Base-by-base conservation (phyloP, 2,113 vertebrate genomes). In the Marmota flaviventris region DNA sequence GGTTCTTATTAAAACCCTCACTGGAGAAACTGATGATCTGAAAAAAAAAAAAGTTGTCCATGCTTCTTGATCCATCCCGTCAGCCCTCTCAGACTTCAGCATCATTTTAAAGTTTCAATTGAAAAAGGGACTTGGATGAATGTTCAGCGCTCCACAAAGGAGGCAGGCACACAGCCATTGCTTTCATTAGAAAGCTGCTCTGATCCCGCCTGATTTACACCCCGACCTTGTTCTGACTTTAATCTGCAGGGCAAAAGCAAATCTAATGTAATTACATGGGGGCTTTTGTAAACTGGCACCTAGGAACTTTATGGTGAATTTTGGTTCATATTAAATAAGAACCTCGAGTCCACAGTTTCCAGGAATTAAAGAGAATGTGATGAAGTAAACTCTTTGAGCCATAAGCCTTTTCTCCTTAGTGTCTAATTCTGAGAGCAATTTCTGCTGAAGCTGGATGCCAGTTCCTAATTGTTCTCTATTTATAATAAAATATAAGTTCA, bases 301-400 rank as follows among this genome's bases (percentile, higher is more conserved):
- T 86, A 87, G 93, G 91, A 91, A 94, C 7, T 65, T 97, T 87
- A 90, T 85, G 63, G 83, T n/a, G 13, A 42, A 89, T 96, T 97
- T 97, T 61, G 67, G 76, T 92, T 93, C 45, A 4, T 72, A 45
- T 58, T 91, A 67, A 90, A 94, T 39, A 96, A 53, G 61, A 93
- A 97, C 37, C 12, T 7, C 0, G 65, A 85, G 37, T 51, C 53
- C 92, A 76, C 34, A 69, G 69, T 37, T 63, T 97, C 39, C 76
- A 79, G 77, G 84, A 97, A 95, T 7, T 45, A 94, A 97, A 97
- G 95, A 91, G 69, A 95, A 45, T 2, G 1, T 48, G 79, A 87
- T 27, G n/a, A 65, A n/a, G 70, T 90, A 73, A 90, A 61, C 3
- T 0, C 2, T 18, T 94, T 86, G 45, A 94, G 32, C 96, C 45